These are phyloP conservation scores for Platysteira castanea DNA, from an alignment of 2,113 vertebrate genomes.

Conservation along the genomic window DNA sequence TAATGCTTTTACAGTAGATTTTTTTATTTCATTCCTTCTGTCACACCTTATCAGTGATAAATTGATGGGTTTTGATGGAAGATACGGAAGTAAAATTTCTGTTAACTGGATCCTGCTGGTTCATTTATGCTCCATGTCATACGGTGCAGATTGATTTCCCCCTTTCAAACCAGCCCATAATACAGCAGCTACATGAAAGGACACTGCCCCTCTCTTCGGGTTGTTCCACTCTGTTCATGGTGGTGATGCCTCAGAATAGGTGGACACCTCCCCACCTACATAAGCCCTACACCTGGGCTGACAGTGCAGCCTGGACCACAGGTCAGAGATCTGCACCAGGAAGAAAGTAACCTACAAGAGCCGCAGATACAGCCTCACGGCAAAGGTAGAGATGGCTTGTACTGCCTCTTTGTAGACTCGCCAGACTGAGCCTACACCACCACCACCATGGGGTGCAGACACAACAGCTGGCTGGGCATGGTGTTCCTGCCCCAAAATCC, in stretches of 20 bases:
- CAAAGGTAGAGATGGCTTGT: neutral
- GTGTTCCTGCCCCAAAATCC: accelerated
- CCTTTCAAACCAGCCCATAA: neutral
- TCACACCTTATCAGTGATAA: neutral
- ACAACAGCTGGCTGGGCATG: accelerated
- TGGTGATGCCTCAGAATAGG: neutral
- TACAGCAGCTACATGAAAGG: neutral
- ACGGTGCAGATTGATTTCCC: neutral
- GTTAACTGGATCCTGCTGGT: neutral
- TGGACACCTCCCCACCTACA: neutral
- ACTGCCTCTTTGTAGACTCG: too few relatives aligned
- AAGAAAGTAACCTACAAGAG: neutral
- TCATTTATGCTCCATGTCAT: neutral
- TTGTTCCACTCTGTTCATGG: neutral
- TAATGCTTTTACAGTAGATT: neutral
- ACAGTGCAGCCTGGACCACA: neutral
- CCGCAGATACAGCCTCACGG: neutral
- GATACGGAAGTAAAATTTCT: neutral
- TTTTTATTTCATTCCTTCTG: neutral
- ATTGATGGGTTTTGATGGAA: neutral
- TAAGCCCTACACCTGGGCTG: neutral
- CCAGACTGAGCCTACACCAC: too few relatives aligned
- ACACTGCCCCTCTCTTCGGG: neutral
- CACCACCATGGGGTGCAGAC: neutral
- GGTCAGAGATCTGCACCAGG: neutral